A percentile compares a stretch with the other conserved stretches of the same genome.
phyloP scores from a whole-genome alignment of 2,113 vertebrate genomes.

The Junco hyemalis region DNA sequence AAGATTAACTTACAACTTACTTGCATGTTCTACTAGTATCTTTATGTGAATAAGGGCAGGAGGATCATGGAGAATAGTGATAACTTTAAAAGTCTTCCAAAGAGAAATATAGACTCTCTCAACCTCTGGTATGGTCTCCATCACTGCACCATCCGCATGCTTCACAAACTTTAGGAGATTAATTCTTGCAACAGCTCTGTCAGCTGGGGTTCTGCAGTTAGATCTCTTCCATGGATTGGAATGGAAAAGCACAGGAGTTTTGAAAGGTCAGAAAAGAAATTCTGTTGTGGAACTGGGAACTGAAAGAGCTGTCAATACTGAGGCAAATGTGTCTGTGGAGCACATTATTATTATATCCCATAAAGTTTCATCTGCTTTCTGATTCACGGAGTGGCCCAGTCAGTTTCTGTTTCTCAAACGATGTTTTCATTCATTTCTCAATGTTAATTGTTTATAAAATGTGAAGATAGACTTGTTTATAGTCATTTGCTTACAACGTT shows the following conservation, averaged over 20 bases:
- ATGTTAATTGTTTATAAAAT: neutral
- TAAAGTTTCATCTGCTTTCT: neutral
- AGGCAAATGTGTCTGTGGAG: accelerated
- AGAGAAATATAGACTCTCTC: neutral
- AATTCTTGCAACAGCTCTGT: neutral
- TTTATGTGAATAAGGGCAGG: neutral
- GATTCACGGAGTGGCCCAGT: neutral
- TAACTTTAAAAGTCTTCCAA: neutral
- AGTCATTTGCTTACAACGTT: neutral
- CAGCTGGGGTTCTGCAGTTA: neutral
- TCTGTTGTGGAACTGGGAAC: neutral
- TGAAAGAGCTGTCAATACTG: neutral
- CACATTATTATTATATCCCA: neutral
- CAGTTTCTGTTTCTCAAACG: neutral
- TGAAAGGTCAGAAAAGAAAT: neutral
- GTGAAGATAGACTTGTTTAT: neutral
- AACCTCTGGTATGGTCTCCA: neutral
- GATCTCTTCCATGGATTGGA: accelerated
- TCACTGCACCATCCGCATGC: neutral
- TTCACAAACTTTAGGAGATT: neutral
- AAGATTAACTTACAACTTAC: neutral
- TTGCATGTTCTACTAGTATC: neutral
- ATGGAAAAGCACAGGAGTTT: neutral
- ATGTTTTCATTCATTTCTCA: neutral
- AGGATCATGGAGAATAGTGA: neutral